Evolutionary conservation across 1,140 invertebrate genomes (phyloP), one percentile per base, ranked within the genome.

Genomic region (Drosophila baimaii): DNA sequence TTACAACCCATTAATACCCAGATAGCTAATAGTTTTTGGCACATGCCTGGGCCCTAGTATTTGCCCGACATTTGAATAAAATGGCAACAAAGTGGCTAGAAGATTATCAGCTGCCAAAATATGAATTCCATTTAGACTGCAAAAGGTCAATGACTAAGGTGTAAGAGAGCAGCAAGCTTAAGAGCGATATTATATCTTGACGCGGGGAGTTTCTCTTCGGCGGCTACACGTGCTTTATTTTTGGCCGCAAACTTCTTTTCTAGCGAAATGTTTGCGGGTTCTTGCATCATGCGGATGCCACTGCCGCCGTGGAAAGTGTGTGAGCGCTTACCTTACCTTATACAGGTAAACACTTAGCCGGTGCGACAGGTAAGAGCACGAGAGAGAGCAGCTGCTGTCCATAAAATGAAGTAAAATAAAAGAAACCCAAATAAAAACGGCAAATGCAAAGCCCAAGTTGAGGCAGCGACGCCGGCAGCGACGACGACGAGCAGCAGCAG

Each of bases 401-500:
- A 65, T 72, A 69, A 70, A 46, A 52, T 37, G 27, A 23, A 37
- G 51, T 54, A 63, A 55, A 33, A 25, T 19, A 25, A 51, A 68
- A 62, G 57, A 27, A 63, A 54, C 54, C 23, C 21, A 54, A 54
- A 55, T 47, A 68, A 58, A 57, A 62, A 35, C 33, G 47, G 62
- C 55, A 29, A 84, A 77, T 69, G 73, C 77, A 85, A 84, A 84
- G 75, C 84, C 76, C 81, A 77, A 83, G 83, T 73, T 76, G 55
- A 79, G 46, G 43, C n/a, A n/a, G n/a, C 55, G 47, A 44, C 44
- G 52, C 33, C 13, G 65, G 21, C 72, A 65, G 44, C 58, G 35
- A 17, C 21, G 44, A 13, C 58, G 51, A 29, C 51, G 15, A 33
- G 31, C 31, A 55, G 39, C 33, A 37, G 31, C 61, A 51, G 71